Percentiles rank a stretch among this genome's conserved stretches.
Conservation (phyloP, 2,888 invertebrate species). For the Venusia cambrica region DNA sequence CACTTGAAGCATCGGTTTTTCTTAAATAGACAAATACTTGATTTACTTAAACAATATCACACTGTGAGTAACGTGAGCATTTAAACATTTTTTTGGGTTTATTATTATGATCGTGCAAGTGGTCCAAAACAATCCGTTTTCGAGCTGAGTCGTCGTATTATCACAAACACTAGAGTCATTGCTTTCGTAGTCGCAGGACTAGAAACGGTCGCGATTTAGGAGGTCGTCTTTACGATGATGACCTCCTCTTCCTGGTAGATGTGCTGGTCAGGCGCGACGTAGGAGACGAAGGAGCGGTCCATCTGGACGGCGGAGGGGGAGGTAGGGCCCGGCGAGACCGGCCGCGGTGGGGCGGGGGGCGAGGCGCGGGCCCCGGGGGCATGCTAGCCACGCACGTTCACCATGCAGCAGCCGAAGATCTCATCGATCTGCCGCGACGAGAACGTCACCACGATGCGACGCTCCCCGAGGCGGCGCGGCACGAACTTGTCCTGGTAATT, state of each 20-base stretch:
- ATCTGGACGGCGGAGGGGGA: slow-evolving; percentile 57
- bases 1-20: slow-evolving; percentile 70
- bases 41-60: slow-evolving; percentile 37
- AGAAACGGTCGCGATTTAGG: slow-evolving; percentile 31
- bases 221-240: slow-evolving; percentile 59
- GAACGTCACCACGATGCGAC: slow-evolving; percentile 84
- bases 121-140: slow-evolving; percentile 48
- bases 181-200: slow-evolving; percentile 18
- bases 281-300: slow-evolving; percentile 60
- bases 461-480: slow-evolving; percentile 80
- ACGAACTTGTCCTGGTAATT: slow-evolving; percentile 82
- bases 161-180: slow-evolving; percentile 29
- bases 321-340: slow-evolving; percentile 62
- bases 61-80: slow-evolving; percentile 46
- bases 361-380: slow-evolving; percentile 68
- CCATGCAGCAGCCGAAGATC: slow-evolving; percentile 80
- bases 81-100: slow-evolving; percentile 56
- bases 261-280: slow-evolving; percentile 61
- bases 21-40: slow-evolving; percentile 41
- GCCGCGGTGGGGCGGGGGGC: slow-evolving; percentile 62
- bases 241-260: slow-evolving; percentile 68
- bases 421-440: slow-evolving; percentile 84
- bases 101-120: slow-evolving; percentile 57
- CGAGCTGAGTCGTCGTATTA: slow-evolving; percentile 58
- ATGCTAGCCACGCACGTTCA: slow-evolving; percentile 78